Conservation (phyloP, 2,888 invertebrate species). For the Lingula anatina region DNA sequence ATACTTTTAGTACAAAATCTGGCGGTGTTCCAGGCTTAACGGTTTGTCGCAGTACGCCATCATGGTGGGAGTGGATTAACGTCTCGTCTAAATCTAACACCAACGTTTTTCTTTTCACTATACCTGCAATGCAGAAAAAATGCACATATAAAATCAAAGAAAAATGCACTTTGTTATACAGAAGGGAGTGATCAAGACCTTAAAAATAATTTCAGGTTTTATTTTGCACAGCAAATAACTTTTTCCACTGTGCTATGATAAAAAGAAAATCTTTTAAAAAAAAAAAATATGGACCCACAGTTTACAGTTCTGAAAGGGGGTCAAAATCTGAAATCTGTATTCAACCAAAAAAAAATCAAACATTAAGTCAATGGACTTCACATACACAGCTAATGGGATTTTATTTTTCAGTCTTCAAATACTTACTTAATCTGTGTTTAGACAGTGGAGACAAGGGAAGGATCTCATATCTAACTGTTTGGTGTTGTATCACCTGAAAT, state of each 20-base stretch:
- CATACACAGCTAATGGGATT: neutral
- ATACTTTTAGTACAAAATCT: constrained; percentile 93
- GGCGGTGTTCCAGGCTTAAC: constrained; percentile 97
- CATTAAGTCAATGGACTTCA: neutral
- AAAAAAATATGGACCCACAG: neutral
- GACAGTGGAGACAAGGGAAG: constrained; percentile 92
- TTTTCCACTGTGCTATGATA: too few relatives aligned
- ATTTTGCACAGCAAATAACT: too few relatives aligned
- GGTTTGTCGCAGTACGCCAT: constrained; percentile 89
- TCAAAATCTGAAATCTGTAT: neutral
- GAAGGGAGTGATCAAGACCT: too few relatives aligned
- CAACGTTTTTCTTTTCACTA: constrained; percentile 92
- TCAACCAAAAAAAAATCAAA: neutral
- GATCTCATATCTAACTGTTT: constrained; percentile 96
- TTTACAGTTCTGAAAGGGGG: neutral
- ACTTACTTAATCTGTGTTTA: constrained; percentile 87
- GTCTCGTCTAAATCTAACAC: constrained; percentile 98
- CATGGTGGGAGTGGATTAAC: constrained; percentile 97
- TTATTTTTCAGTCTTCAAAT: constrained; percentile 4
- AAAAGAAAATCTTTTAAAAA: too few relatives aligned
- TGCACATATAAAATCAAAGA: neutral
- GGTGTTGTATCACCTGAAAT: constrained; percentile 92
- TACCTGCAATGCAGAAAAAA: constrained; percentile 58
- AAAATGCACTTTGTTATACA: too few relatives aligned
- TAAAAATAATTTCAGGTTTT: too few relatives aligned